Percentiles rank a stretch among this genome's conserved stretches.
Conservation (phyloP, 2,797 vertebrate species). For the Schizopygopsis pylzovi region DNA sequence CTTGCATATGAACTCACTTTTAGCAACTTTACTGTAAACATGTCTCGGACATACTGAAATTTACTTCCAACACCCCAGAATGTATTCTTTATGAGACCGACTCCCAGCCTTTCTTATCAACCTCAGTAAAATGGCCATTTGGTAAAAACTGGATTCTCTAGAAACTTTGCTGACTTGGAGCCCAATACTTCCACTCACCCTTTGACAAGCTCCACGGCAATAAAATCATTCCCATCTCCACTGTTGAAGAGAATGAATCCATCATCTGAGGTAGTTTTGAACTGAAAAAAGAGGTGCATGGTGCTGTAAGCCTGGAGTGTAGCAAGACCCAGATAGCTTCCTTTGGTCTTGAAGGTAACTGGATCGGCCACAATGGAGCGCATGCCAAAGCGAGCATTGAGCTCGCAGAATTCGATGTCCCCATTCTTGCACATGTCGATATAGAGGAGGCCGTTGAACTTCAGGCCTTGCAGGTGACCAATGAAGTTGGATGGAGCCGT, state of each 20-base stretch:
- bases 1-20: not conserved
- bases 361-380: constrained; percentile 96
- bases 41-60: not conserved
- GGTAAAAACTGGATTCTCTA: not conserved
- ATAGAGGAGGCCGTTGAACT: constrained; percentile 96
- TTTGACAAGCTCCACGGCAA: constrained; percentile 95
- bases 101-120: not conserved
- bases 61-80: not conserved
- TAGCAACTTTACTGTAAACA: not conserved
- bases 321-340: constrained; percentile 93
- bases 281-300: constrained; percentile 99
- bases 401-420: constrained; percentile 95
- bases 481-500: constrained; percentile 93
- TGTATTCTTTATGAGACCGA: too few species aligned
- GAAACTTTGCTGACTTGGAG: not conserved
- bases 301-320: constrained; percentile 96
- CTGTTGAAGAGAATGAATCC: constrained; percentile 98
- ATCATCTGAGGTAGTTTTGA: constrained; percentile 94
- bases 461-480: constrained; percentile 95
- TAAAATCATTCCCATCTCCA: constrained; percentile 96
- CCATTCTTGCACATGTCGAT: constrained; percentile 99
- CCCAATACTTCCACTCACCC: constrained; percentile 79
- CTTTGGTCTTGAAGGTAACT: constrained; percentile 94
- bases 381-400: constrained; percentile 95
- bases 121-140: not conserved